Conservation (phyloP, 2,888 invertebrate species). For the Protodeltote pygarga region DNA sequence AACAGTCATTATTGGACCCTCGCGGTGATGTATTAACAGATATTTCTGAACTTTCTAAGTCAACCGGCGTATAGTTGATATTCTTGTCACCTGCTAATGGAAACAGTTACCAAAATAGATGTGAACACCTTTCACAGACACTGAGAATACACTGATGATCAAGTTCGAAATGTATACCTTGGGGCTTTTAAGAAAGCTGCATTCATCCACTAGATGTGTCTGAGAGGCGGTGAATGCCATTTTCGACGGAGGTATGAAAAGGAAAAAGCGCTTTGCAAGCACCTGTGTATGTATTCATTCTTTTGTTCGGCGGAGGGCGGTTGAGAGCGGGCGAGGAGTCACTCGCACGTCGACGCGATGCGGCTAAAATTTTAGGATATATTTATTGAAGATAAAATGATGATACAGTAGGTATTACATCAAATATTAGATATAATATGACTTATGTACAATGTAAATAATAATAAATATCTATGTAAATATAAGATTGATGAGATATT, state of each 20-base stretch:
- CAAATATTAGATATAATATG: background rate
- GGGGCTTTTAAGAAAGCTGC: conserved; percentile 61
- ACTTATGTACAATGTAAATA: too few species aligned
- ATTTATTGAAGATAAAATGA: too few species aligned
- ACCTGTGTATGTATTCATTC: conserved; percentile 68
- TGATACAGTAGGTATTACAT: conserved; percentile 15
- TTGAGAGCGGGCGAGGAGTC: conserved; percentile 54
- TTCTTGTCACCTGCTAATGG: conserved; percentile 3
- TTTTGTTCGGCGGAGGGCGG: conserved; percentile 68
- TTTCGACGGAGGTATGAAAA: conserved; percentile 67
- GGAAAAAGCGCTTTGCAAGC: conserved; percentile 66
- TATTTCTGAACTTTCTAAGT: conserved; percentile 22
- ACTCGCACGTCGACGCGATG: conserved; percentile 33
- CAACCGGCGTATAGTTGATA: conserved; percentile 4
- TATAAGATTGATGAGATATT: conserved; percentile 7
- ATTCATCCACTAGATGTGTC: conserved; percentile 63
- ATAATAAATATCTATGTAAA: too few species aligned
- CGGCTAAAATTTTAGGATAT: conserved; percentile 44
- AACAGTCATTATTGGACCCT: conserved; percentile 16
- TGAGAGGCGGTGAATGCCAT: conserved; percentile 67
- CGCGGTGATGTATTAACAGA: conserved; percentile 23
- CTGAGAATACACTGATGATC: conserved; percentile 21
- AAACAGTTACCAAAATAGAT: conserved; percentile 10
- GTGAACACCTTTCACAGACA: conserved; percentile 5
- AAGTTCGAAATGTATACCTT: conserved; percentile 40